Evolutionary conservation across 2,797 vertebrate genomes (phyloP), one percentile per base, ranked within the genome.

Genomic region (Threskiornis aethiopicus): DNA sequence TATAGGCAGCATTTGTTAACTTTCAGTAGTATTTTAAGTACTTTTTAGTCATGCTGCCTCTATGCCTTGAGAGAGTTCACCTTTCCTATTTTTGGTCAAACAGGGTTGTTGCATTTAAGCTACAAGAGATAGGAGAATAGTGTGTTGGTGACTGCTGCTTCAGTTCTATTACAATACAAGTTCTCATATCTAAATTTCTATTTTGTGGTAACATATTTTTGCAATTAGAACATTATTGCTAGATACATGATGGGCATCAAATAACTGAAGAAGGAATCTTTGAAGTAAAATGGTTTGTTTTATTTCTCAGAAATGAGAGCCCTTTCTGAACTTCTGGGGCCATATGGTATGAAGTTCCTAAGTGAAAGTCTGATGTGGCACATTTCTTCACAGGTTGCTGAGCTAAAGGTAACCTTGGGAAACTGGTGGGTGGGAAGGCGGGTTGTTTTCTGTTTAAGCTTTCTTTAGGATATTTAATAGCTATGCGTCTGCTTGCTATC

Each of bases 361-460:
- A 99, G 99, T 52, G 99, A 99, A 98, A 99, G 99, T 95, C 98
- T 99, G 92, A 99, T 99, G 99, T 99, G 99, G 99, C 99, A 99
- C 98, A 99, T 99, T 97, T 99, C 99, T 25, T 99, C 99, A 33
- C 99, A 99, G 93, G 99, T 99, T 89, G 99, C 99, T 80, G 99
- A 99, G 98, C 98, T 99, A 76, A 99, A 99, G 99, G 99, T 99
- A 98, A 98, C 79, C 37, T 66, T 83, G 84, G 85, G 81, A 47
- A 84, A 33, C 24, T 57, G 31, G 24, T 92, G 87, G 86, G 51
- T 92, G 73, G 78, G 52, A 59, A 84, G 33, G 24, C 16, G 4
- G 26, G n/a, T 35, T n/a, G 52, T 31, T 71, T 55, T 46, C 55
- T 81, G 16, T 39, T 78, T 19, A 67, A 79, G 49, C 22, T 76